Percentiles rank a stretch among this genome's conserved stretches.
These are phyloP conservation scores for Megaptera novaeangliae DNA, from an alignment of 2,113 vertebrate genomes.

Conservation along the genomic window DNA sequence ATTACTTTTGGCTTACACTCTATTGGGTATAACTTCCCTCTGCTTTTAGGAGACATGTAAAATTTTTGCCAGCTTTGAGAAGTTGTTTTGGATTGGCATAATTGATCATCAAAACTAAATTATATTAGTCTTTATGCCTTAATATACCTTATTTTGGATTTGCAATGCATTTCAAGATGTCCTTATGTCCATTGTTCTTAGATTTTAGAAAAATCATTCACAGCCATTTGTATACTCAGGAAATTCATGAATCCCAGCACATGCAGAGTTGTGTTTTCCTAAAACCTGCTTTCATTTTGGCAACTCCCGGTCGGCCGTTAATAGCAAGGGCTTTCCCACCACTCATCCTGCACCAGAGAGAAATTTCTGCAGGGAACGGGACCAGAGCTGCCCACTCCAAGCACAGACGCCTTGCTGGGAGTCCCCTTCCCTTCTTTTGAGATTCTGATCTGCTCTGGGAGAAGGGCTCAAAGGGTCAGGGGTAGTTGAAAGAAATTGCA, in stretches of 20 bases:
- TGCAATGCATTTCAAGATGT: not conserved
- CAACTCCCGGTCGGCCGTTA: not conserved
- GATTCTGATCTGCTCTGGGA: constrained; percentile 1
- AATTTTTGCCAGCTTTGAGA: not conserved
- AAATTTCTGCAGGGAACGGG: not conserved
- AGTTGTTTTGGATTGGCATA: not conserved
- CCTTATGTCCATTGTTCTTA: not conserved
- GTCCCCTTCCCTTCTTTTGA: not conserved
- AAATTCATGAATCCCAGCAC: not conserved
- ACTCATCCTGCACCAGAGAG: not conserved
- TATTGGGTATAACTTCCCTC: not conserved
- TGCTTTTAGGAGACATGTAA: not conserved
- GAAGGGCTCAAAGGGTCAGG: constrained; percentile 13
- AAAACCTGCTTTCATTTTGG: not conserved
- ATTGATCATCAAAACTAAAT: not conserved
- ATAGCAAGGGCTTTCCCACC: not conserved
- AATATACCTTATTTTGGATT: not conserved
- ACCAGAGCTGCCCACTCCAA: not conserved
- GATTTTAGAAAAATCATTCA: not conserved
- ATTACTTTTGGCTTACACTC: not conserved
- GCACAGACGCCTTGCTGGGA: not conserved
- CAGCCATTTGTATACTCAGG: not conserved
- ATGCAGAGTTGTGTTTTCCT: not conserved
- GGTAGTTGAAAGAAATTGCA: constrained; percentile 32
- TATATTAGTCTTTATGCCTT: not conserved